Conservation (phyloP, 2,113 vertebrate genomes). For the Circaetus gallicus region DNA sequence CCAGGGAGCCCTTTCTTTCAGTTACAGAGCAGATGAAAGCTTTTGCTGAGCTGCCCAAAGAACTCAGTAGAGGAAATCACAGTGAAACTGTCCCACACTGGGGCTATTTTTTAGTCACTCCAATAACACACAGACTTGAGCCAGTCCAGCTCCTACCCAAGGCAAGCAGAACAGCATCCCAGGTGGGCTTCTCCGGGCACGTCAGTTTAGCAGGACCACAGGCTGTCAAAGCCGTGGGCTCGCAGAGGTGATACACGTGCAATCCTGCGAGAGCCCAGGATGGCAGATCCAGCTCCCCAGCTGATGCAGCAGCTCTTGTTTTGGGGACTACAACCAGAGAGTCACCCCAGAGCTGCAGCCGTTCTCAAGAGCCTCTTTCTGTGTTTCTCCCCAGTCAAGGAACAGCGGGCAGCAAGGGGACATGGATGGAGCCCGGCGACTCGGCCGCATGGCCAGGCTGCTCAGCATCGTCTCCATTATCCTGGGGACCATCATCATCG, state of each 20-base stretch:
- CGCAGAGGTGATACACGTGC: rapidly evolving
- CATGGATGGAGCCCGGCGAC: slow-evolving; percentile 80
- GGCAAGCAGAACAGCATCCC: background rate
- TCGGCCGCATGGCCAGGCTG: slow-evolving; percentile 83
- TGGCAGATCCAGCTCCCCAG: background rate
- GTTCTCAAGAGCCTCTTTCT: background rate
- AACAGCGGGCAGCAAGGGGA: slow-evolving; percentile 86
- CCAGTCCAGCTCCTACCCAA: background rate
- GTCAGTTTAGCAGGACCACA: background rate
- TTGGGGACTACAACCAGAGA: background rate
- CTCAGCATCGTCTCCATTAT: slow-evolving; percentile 84
- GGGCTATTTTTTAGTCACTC: background rate
- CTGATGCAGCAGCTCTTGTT: background rate
- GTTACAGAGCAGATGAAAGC: background rate
- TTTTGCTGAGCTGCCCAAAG: background rate
- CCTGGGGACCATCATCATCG: slow-evolving; percentile 80
- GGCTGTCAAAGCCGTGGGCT: background rate
- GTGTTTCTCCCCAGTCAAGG: slow-evolving; percentile 76
- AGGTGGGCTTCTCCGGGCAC: background rate
- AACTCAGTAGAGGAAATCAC: background rate
- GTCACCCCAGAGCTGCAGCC: rapidly evolving
- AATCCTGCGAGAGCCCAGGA: background rate
- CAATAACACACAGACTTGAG: no score
- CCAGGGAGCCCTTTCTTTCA: background rate
- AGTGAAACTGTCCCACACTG: background rate